Percentiles rank a stretch among this genome's conserved stretches.
These are phyloP conservation scores for Holothuria glaberrima DNA, from an alignment of 35 echinoderm and acorn worm species.

Conservation along the genomic window DNA sequence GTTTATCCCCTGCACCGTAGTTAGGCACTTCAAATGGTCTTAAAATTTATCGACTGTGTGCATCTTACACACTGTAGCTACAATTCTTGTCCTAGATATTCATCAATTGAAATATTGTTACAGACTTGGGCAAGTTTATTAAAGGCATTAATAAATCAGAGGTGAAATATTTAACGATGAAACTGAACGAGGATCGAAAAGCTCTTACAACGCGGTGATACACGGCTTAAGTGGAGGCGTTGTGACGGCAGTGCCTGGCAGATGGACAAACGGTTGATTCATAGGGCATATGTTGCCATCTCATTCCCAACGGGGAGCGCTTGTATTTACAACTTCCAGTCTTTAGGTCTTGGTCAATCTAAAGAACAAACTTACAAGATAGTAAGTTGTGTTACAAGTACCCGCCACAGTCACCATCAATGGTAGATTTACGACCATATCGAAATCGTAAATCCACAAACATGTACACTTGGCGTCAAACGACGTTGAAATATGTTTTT, in stretches of 20 bases:
- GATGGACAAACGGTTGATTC: conserved; percentile 46
- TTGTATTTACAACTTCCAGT: conserved; percentile 51
- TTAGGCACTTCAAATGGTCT: too few species aligned
- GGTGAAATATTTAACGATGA: conserved; percentile 33
- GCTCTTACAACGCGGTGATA: conserved; percentile 32
- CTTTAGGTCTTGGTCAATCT: conserved; percentile 36
- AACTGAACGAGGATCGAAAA: conserved; percentile 15
- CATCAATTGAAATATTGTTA: conserved; percentile 29
- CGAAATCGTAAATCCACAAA: conserved; percentile 25
- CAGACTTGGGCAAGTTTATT: conserved; percentile 33
- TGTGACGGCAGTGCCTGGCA: conserved; percentile 33
- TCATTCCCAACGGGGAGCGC: conserved; percentile 4
- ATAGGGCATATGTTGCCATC: conserved; percentile 33
- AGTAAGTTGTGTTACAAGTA: conserved; percentile 30
- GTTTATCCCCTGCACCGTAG: too few species aligned
- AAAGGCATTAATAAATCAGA: conserved; percentile 31
- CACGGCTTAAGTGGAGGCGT: conserved; percentile 50
- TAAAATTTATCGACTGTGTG: too few species aligned
- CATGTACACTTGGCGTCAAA: conserved; percentile 49
- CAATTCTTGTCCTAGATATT: not conserved
- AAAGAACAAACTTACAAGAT: conserved; percentile 43
- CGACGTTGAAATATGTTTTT: conserved; percentile 22
- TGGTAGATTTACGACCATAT: conserved; percentile 23
- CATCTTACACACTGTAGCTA: too few species aligned
- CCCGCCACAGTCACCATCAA: conserved; percentile 26